Percentiles rank a stretch among this genome's conserved stretches.
phyloP scores from a whole-genome alignment of 2,797 vertebrate genomes.

The Enteromius fasciolatus region DNA sequence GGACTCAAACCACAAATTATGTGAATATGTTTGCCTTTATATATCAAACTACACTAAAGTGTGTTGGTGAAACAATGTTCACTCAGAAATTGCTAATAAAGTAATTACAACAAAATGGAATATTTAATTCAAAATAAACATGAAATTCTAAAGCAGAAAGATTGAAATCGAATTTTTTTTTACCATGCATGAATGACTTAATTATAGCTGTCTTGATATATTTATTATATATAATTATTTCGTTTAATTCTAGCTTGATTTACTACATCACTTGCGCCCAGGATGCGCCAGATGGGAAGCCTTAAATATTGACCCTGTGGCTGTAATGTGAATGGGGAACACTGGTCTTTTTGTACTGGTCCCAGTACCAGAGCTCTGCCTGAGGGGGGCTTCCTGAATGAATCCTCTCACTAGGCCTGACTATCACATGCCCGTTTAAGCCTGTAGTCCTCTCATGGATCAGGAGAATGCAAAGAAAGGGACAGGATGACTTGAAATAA shows the following conservation, averaged over 20 bases:
- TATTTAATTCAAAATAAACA: neutral
- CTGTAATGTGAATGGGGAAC: constrained; percentile 46
- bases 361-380: constrained; percentile 42
- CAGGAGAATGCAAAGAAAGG: constrained; percentile 66
- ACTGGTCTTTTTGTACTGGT: constrained; percentile 57
- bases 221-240: neutral
- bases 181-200: neutral
- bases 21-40: neutral
- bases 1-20: neutral
- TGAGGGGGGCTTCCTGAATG: constrained; percentile 47
- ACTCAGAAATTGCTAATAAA: neutral
- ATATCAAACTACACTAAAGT: neutral
- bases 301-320: constrained; percentile 49
- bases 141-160: neutral
- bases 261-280: constrained; percentile 12
- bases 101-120: neutral
- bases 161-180: neutral
- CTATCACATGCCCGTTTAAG: constrained; percentile 69
- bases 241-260: constrained; percentile 10
- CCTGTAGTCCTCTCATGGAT: constrained; percentile 71
- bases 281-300: constrained; percentile 48
- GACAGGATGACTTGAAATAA: constrained; percentile 73
- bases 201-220: neutral
- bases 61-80: neutral
- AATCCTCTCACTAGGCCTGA: constrained; percentile 32